Evolutionary conservation across 1,140 invertebrate species (phyloP), one percentile per base, ranked within the genome.

Genomic region (Papilio machaon): DNA sequence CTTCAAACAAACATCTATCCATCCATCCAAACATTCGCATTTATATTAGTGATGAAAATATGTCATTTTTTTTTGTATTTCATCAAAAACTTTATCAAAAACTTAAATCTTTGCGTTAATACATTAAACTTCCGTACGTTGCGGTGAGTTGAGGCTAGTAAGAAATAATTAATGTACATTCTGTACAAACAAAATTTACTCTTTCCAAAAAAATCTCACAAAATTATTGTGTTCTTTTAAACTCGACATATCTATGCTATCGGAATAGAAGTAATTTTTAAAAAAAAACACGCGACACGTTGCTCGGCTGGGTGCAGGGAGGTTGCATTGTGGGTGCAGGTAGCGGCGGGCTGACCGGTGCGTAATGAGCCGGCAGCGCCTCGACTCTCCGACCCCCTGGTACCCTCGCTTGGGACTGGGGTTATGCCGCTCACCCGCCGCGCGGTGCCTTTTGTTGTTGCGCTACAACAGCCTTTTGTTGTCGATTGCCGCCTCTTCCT

Each of bases 401-500:
- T 9, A 58, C 52, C 15, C 52, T 54, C 52, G n/a, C 54, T n/a
- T 49, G 10, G 6, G 17, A n/a, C 54, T 19, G n/a, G 54, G 54
- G n/a, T 58, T 7, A 17, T 19, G 54, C 7, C 54, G 54, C 54
- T 58, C 54, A 19, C n/a, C 54, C 54, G 54, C 54, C 17, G 54
- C 54, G 54, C n/a, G 54, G 19, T 19, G 54, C 54, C 54, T 58
- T 58, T 58, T 58, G 54, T 58, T 58, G 54, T 70, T 35, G 23
- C 64, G 11, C 30, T 70, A 70, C 64, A 70, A 70, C 13, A 9
- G 58, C 9, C 64, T 70, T 15, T 70, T 70, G 64, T 70, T 70
- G 64, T 10, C 13, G 30, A 7, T 70, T 35, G 23, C 30, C 30
- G 23, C 13, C 30, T 35, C 64, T 70, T 70, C 30, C 64, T 70